Conservation (phyloP, 2,888 invertebrate species). For the Leptarthrus brevirostris region DNA sequence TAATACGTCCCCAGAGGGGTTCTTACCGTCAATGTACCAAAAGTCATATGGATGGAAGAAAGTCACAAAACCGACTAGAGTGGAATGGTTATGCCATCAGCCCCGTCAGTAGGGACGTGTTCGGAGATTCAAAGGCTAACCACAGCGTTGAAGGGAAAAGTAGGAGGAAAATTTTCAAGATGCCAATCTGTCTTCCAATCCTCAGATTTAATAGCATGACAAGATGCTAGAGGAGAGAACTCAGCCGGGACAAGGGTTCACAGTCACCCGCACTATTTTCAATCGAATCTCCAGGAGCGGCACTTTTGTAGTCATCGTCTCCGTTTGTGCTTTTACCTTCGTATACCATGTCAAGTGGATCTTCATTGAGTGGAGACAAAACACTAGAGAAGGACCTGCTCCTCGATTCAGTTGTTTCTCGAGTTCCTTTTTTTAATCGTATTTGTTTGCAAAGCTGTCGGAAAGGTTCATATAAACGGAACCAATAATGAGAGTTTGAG, state of each 20-base stretch:
- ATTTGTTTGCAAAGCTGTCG: not conserved
- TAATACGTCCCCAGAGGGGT: conserved; percentile 3
- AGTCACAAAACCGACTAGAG: not conserved
- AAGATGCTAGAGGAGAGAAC: not conserved
- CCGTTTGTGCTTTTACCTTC: conserved; percentile 38
- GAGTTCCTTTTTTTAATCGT: conserved; percentile 4
- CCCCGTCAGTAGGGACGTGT: not conserved
- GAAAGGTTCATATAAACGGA: not conserved
- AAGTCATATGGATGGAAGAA: not conserved
- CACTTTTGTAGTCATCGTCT: conserved; percentile 45
- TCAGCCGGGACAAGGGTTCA: not conserved
- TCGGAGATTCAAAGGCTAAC: conserved; percentile 28
- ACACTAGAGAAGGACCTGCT: conserved; percentile 15
- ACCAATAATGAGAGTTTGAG: not conserved
- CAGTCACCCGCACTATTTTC: conserved; percentile 35
- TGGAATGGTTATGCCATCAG: conserved; percentile 10
- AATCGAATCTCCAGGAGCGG: conserved; percentile 16
- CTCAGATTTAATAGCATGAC: conserved; percentile 34
- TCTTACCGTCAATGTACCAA: not conserved
- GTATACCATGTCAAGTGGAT: conserved; percentile 33
- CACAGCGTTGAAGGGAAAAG: conserved; percentile 18
- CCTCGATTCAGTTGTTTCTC: conserved; percentile 31
- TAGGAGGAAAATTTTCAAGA: conserved; percentile 42
- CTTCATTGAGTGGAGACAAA: not conserved
- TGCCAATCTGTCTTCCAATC: conserved; percentile 49